Base-by-base conservation (phyloP, 2,797 vertebrate species). In the Microctenopoma lineatum region DNA sequence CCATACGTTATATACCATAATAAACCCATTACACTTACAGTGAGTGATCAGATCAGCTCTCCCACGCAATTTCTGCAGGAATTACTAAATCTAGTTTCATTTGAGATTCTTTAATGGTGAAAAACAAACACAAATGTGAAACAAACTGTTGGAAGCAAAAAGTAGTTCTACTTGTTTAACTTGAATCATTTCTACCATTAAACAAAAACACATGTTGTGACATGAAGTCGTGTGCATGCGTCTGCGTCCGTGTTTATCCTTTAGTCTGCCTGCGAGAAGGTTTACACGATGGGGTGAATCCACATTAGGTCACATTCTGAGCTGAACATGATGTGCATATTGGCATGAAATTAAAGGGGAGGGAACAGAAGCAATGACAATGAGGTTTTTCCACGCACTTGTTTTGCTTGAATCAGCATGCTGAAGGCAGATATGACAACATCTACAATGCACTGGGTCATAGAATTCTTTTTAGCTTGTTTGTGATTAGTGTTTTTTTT, bases 291-390 rank as follows among this genome's bases (percentile, higher is more conserved):
- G 51, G 44, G 41, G 36, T 14, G 21, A 36, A 27, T 65, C 50
- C 46, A 32, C 39, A 59, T 79, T 63, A 25, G 57, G 66, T 71
- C 57, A 6, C 75, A 74, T 32, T 29, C 76, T 67, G 81, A 77
- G 81, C 67, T 48, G 68, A 84, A 58, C 56, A 73, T 74, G 59
- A 70, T 87, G 85, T 88, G 69, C 82, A 78, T 60, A 80, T 86
- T 80, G 46, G 81, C 85, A 90, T 87, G 81, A 90, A 89, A 91
- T 90, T 90, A 82, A 78, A 87, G 66, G 26, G 62, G 75, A 60
- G 61, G 54, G 58, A 68, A 48, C 55, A 36, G 57, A 55, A 73
- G 56, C 75, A 80, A 75, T 75, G 67, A 67, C 51, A 75, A 75
- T 74, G 54, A 59, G 60, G 50, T 77, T 82, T 73, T 79, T 80